Evolutionary conservation across 2,888 invertebrate genomes (phyloP).

Genomic region (Trissolcus japonicus): DNA sequence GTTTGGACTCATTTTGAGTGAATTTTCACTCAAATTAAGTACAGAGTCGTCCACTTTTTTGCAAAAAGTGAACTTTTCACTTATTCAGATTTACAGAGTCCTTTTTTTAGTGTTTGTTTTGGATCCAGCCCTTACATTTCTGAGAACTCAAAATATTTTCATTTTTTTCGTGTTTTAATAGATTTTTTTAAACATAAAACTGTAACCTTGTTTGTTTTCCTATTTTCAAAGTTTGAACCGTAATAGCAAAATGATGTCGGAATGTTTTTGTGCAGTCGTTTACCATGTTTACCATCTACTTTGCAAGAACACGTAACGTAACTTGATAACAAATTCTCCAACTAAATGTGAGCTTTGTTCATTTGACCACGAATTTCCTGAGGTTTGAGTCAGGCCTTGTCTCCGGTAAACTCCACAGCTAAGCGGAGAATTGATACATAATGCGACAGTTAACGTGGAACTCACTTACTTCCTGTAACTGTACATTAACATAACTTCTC

Average conservation of each 20-base stretch:
- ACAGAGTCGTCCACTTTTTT: no score
- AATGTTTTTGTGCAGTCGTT: constrained; percentile 7
- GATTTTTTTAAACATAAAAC: no score
- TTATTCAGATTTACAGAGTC: no score
- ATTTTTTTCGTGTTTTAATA: no score
- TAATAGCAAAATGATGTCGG: constrained; percentile 2
- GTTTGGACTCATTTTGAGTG: no score
- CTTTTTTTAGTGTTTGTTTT: no score
- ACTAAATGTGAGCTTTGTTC: constrained; percentile 35
- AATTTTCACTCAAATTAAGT: no score
- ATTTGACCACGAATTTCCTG: constrained; percentile 34
- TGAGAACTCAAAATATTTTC: no score
- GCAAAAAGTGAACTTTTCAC: no score
- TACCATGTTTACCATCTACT: constrained; percentile 15
- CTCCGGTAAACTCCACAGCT: constrained; percentile 7
- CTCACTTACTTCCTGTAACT: constrained; percentile 50
- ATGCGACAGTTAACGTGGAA: constrained; percentile 46
- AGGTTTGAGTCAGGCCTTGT: neutral
- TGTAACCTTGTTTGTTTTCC: no score
- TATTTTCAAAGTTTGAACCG: neutral
- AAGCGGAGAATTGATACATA: constrained; percentile 50
- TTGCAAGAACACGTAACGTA: constrained; percentile 3
- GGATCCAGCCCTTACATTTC: no score
- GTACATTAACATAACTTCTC: constrained; percentile 54
- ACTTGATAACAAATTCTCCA: constrained; percentile 22